phyloP scores from a whole-genome alignment of 2,888 invertebrate genomes.

The Rugalucina vietnamica region DNA sequence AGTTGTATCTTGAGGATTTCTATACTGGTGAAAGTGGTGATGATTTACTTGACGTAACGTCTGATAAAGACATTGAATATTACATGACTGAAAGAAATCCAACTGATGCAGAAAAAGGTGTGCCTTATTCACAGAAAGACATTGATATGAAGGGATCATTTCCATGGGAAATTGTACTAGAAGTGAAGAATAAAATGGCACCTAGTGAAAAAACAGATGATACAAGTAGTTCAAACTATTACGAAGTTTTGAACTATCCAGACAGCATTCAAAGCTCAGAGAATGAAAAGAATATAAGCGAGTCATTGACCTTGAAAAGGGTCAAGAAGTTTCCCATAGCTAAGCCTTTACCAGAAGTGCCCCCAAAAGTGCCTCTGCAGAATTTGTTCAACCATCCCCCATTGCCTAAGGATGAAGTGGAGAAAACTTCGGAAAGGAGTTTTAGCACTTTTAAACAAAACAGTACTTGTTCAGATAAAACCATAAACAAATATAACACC shows the following conservation, averaged over 20 bases:
- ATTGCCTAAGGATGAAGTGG: constrained; percentile 11
- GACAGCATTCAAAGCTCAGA: constrained; percentile 19
- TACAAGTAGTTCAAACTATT: constrained; percentile 53
- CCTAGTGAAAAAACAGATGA: constrained; percentile 37
- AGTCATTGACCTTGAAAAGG: not conserved
- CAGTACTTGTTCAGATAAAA: not conserved
- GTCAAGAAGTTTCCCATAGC: constrained; percentile 3
- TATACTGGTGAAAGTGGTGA: constrained; percentile 52
- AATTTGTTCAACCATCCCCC: constrained; percentile 59
- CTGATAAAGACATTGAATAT: constrained; percentile 50
- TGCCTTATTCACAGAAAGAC: constrained; percentile 46
- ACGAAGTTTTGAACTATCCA: constrained; percentile 46
- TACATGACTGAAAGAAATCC: constrained; percentile 40
- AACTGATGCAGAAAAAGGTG: constrained; percentile 35
- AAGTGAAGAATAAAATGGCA: constrained; percentile 14
- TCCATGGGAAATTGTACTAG: constrained; percentile 42
- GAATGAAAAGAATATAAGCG: not conserved
- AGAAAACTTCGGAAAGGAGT: not conserved
- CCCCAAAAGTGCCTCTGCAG: constrained; percentile 55
- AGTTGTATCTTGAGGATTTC: constrained; percentile 54
- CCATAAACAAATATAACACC: constrained; percentile 50
- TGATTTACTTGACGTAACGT: constrained; percentile 33
- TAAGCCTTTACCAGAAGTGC: constrained; percentile 18
- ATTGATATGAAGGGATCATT: constrained; percentile 22
- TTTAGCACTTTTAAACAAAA: not conserved